Evolutionary conservation across 64 coral and sea anemone species (phyloP), one percentile per base, ranked within the genome.

Genomic region (Actinia equina): DNA sequence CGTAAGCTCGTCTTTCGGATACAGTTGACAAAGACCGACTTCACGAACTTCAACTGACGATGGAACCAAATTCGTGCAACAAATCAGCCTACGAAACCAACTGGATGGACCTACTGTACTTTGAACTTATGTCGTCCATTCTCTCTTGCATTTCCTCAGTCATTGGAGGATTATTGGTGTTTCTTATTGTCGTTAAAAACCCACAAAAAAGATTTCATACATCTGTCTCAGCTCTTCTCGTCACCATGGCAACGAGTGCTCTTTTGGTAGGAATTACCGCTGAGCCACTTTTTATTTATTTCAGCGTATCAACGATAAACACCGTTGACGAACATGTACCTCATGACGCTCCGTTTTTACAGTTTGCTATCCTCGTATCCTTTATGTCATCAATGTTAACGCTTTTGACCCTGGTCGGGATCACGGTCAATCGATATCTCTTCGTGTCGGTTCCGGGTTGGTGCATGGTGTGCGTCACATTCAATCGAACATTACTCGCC

Each of bases 401-500:
- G 2, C 49, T 81, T 22, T 81, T 81, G 14, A 49, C 44, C 2
- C 7, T 81, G 5, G 78, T 81, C 27, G 78, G 78, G 19, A 81
- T 81, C 16, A 81, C 78, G 3, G 78, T 81, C 78, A 81, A 81
- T 81, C 78, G 78, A 81, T 81, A 81, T 81, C 78, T 81, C 43
- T 81, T 81, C 78, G 78, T 81, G 45, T 49, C 78, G 49, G 78
- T 81, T 20, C 78, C 78, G 3, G 17, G 78, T 0, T 81, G 78
- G 78, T 81, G 6, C 45, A 81, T 22, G 49, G 6, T 81, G 5
- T 49, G 49, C 15, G 78, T 81, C 6, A 49, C 78, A 44, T 81
- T 81, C 43, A 81, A 81, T 52, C 78, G 78, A 81, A 81, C 78
- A 49, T 81, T 81, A 81, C 1, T 81, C 42, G 78, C 78, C 17